phyloP scores from a whole-genome alignment of 2,888 invertebrate species.

The Cosmopolites sordidus region DNA sequence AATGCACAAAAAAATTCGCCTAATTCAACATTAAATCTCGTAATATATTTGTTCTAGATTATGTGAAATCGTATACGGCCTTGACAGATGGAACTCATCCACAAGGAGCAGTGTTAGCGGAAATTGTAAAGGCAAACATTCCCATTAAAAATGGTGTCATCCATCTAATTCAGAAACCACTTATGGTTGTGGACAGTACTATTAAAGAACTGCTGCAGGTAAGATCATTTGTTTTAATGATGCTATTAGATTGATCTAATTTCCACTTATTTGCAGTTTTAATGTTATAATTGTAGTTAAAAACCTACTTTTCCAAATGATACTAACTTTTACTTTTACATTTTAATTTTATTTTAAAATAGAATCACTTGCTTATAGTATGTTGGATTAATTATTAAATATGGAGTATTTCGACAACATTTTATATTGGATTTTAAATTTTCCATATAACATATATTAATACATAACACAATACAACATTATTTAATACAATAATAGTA shows the following conservation, averaged over 20 bases:
- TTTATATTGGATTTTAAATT: no score
- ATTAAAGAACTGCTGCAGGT: constrained; percentile 84
- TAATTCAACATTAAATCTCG: no score
- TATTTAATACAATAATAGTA: no score
- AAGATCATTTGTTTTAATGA: constrained; percentile 41
- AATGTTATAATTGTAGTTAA: background rate
- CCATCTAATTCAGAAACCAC: constrained; percentile 85
- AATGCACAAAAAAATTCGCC: background rate
- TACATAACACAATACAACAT: no score
- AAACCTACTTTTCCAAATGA: no score
- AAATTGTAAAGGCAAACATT: constrained; percentile 84
- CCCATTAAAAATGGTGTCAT: constrained; percentile 90
- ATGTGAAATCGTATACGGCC: constrained; percentile 80
- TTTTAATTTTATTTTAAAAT: no score
- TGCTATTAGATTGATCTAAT: background rate
- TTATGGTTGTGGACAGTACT: constrained; percentile 88
- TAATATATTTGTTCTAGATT: constrained; percentile 55
- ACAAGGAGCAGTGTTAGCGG: constrained; percentile 79
- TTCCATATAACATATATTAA: no score
- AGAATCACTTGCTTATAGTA: no score
- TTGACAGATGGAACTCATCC: constrained; percentile 73
- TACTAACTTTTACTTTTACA: no score
- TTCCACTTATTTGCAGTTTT: background rate
- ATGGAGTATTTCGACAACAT: no score
- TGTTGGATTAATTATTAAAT: no score